Conservation (phyloP, 2,888 invertebrate species). For the Rhagium mordax region DNA sequence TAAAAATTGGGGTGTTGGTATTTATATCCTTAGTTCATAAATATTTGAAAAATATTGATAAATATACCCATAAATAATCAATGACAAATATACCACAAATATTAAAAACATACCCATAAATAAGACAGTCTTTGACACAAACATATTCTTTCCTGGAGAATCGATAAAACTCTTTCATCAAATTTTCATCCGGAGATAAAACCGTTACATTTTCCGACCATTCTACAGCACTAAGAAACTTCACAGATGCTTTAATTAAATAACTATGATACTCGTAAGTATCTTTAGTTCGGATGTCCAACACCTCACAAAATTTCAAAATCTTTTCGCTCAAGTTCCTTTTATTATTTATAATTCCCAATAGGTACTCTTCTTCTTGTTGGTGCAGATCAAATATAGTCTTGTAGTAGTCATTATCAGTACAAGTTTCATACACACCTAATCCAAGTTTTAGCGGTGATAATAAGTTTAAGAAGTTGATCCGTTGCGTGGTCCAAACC, state of each 20-base stretch:
- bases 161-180: constrained; percentile 63
- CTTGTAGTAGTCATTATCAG: constrained; percentile 59
- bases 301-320: constrained; percentile 57
- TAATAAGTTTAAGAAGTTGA: constrained; percentile 61
- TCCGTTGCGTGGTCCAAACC: constrained; percentile 62
- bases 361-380: constrained; percentile 50
- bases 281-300: constrained; percentile 56
- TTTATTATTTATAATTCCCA: constrained; percentile 59
- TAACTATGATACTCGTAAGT: constrained; percentile 49
- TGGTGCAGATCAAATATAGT: constrained; percentile 61
- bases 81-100: too few relatives aligned
- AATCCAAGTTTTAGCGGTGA: constrained; percentile 59
- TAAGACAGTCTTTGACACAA: constrained; percentile 62
- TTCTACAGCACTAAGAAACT: constrained; percentile 58
- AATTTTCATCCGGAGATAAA: constrained; percentile 57
- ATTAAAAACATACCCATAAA: constrained; percentile 64
- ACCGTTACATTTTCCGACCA: constrained; percentile 65
- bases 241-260: constrained; percentile 60
- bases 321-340: constrained; percentile 51
- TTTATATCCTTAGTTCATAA: too few relatives aligned
- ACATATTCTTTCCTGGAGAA: constrained; percentile 60
- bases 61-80: too few relatives aligned
- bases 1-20: too few relatives aligned
- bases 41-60: too few relatives aligned
- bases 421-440: constrained; percentile 60